A percentile compares a stretch with the other conserved stretches of the same genome.
Conservation (phyloP, 2,113 vertebrate species). For the Triplophysa dalaica region DNA sequence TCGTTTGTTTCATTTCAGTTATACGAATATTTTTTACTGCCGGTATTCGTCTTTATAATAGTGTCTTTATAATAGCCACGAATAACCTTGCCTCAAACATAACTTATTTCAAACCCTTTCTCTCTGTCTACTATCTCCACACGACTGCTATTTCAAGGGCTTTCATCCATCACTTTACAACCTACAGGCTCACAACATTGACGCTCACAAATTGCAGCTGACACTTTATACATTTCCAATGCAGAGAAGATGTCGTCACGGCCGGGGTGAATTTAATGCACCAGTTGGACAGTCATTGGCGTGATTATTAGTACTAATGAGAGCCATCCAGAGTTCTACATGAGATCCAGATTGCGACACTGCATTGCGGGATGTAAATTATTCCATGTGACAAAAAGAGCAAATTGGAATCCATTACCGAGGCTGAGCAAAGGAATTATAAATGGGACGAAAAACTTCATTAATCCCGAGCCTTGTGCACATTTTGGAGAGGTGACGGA, state of each 20-base stretch:
- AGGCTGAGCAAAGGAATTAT: conserved; percentile 43
- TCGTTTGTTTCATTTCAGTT: too few species aligned
- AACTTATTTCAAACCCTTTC: background rate
- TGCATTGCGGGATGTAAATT: conserved; percentile 40
- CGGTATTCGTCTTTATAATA: too few species aligned
- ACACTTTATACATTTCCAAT: conserved; percentile 22
- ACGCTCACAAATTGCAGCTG: conserved; percentile 1
- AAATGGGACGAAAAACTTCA: conserved; percentile 29
- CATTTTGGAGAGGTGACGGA: conserved; percentile 27
- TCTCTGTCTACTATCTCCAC: background rate
- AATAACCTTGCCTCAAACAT: background rate
- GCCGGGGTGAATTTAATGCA: conserved; percentile 20
- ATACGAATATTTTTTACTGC: too few species aligned
- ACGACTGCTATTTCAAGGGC: conserved; percentile 7
- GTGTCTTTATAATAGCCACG: too few species aligned
- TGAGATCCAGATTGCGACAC: conserved; percentile 24
- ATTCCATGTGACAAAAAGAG: conserved; percentile 41
- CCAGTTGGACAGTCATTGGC: conserved; percentile 35
- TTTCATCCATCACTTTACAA: conserved; percentile 27
- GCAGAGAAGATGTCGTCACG: conserved; percentile 25
- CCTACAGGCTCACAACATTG: conserved; percentile 19
- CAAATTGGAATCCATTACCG: conserved; percentile 54
- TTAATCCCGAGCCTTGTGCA: conserved; percentile 24
- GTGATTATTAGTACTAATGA: conserved; percentile 41
- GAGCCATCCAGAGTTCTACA: conserved; percentile 31